A percentile compares a stretch with the other conserved stretches of the same genome.
Evolutionary conservation across 2,797 vertebrate species (phyloP).

Genomic region (Glyptemys insculpta): DNA sequence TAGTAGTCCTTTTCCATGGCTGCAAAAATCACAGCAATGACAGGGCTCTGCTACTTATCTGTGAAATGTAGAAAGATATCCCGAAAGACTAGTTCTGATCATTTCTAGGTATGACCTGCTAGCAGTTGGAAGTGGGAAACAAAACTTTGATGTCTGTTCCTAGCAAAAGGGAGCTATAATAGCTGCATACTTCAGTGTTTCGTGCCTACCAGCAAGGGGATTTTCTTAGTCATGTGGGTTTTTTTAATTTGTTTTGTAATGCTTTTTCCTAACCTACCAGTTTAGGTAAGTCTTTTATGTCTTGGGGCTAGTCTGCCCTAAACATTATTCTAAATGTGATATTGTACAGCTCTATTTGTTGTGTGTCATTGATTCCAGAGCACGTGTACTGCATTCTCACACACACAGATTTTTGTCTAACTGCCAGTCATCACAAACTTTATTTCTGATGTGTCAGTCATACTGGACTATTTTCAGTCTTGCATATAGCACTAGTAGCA

Average conservation of each 20-base stretch:
- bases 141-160: fast-evolving
- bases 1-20: not conserved
- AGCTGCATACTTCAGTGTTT: not conserved
- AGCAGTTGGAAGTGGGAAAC: not conserved
- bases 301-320: not conserved
- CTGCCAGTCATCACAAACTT: not conserved
- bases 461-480: not conserved
- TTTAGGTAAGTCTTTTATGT: fast-evolving
- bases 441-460: not conserved
- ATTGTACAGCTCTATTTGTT: not conserved
- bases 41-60: not conserved
- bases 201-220: constrained; percentile 19
- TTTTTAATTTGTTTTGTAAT: not conserved
- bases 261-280: not conserved
- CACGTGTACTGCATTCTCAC: not conserved
- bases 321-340: not conserved
- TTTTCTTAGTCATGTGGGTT: not conserved
- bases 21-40: not conserved
- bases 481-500: not conserved
- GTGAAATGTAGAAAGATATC: not conserved
- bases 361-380: not conserved
- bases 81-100: not conserved
- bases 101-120: not conserved
- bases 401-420: not conserved
- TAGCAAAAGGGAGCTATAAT: fast-evolving